Percentiles rank a stretch among this genome's conserved stretches.
These are phyloP conservation scores for Pandemis heparana DNA, from an alignment of 2,888 invertebrate species.

Conservation along the genomic window DNA sequence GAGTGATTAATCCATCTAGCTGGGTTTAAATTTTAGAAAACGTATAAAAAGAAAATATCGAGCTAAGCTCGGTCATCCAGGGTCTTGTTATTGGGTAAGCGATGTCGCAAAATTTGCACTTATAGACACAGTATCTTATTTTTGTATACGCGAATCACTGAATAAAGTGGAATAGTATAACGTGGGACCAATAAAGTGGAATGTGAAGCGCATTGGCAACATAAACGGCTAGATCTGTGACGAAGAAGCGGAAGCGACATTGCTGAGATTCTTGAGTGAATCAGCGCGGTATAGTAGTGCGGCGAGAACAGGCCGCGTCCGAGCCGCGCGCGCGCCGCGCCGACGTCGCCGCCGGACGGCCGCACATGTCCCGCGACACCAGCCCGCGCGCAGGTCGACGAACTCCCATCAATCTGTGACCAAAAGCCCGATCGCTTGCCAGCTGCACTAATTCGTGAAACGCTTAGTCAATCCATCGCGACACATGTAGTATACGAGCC, in stretches of 20 bases:
- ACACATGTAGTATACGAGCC: not conserved
- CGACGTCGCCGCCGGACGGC: not conserved
- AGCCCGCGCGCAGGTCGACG: constrained; percentile 23
- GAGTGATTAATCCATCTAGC: no score
- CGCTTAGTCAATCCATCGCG: not conserved
- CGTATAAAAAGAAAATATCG: no score
- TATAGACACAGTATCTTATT: no score
- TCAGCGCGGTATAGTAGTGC: not conserved
- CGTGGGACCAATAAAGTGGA: no score
- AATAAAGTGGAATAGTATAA: not conserved
- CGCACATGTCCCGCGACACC: not conserved
- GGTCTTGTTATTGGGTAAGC: no score
- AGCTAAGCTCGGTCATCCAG: no score
- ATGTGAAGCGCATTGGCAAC: constrained; percentile 17
- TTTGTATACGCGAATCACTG: no score
- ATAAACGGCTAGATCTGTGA: not conserved
- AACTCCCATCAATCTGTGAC: constrained; percentile 35
- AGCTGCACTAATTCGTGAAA: constrained; percentile 36
- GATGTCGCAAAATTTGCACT: no score
- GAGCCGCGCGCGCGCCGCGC: not conserved
- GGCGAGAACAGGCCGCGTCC: not conserved
- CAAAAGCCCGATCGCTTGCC: constrained; percentile 30
- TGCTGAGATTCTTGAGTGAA: constrained; percentile 21
- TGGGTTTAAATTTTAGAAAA: no score
- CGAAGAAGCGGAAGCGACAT: constrained; percentile 13